These are phyloP conservation scores for Acanthaster planci DNA, from an alignment of 35 echinoderm and acorn worm genomes.

Conservation along the genomic window DNA sequence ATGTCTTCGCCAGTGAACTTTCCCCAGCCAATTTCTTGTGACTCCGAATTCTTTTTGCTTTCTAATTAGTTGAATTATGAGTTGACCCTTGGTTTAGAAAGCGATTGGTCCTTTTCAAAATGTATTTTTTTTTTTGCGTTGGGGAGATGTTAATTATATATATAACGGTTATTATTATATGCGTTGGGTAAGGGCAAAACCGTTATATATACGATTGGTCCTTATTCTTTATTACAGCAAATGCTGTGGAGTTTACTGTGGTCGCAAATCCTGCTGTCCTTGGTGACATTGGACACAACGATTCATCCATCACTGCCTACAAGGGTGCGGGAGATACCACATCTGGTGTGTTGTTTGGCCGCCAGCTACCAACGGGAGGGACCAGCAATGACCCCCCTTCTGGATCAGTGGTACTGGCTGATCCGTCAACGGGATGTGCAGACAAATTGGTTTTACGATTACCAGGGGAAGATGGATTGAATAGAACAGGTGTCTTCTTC, in stretches of 20 bases:
- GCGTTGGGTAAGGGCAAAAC: too few relatives aligned
- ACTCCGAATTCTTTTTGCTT: too few relatives aligned
- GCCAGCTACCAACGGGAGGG: slow-evolving; percentile 1
- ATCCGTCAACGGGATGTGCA: background rate
- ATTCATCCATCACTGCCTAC: background rate
- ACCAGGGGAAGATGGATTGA: background rate
- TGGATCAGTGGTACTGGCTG: background rate
- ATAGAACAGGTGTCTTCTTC: slow-evolving; percentile 13
- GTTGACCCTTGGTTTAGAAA: too few relatives aligned
- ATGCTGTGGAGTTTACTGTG: background rate
- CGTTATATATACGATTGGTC: too few relatives aligned
- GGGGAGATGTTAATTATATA: too few relatives aligned
- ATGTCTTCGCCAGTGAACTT: too few relatives aligned
- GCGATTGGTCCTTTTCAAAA: too few relatives aligned
- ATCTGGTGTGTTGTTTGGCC: background rate
- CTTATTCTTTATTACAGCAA: too few relatives aligned
- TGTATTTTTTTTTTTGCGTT: too few relatives aligned
- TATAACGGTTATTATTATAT: too few relatives aligned
- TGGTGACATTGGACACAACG: background rate
- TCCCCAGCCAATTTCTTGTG: too few relatives aligned
- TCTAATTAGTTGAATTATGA: too few relatives aligned
- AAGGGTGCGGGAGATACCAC: background rate
- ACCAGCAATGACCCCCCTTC: background rate
- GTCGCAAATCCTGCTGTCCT: background rate
- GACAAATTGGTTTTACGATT: background rate